Evolutionary conservation across 1,140 invertebrate species (phyloP), one percentile per base, ranked within the genome.

Genomic region (Meteorus sp.): DNA sequence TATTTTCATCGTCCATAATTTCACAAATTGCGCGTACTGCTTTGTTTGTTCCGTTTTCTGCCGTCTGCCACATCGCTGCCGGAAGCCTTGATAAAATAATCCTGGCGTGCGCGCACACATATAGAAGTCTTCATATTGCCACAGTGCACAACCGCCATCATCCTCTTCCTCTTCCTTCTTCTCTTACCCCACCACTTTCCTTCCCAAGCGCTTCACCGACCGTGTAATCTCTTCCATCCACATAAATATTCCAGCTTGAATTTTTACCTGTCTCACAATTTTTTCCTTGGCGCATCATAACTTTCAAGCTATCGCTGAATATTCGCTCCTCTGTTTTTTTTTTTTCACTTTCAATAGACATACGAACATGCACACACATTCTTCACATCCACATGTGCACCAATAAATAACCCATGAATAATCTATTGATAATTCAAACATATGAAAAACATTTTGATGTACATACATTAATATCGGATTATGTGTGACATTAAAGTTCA

Each of bases 41-140:
- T n/a, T 7, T 19, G 4, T 6, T 9, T 44, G 20, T 44, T 44
- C 20, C 15, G 19, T 44, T 44, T 44, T 44, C 41, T 20, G 11
- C 9, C 19, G 41, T 2, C 3, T 19, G 41, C 13, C 19, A 20
- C 2, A 44, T 44, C 15, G 41, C 41, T 19, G 13, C n/a, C 19
- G 37, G 39, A 44, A 43, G 39, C 39, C 39, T 44, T 55, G 52
- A 43, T 55, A 55, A 55, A 55, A 55, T 55, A 55, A 55, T 55
- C 52, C 39, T 11, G 19, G 39, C 25, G 23, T 25, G n/a, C n/a
- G n/a, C n/a, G n/a, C n/a, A n/a, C n/a, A n/a, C n/a, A n/a, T n/a
- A n/a, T n/a, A n/a, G n/a, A 31, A 39, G 37, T 27, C 6, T 13
- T 15, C 44, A 44, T 55, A 55, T 55, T 55, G 52, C 52, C 23